These are phyloP conservation scores for Polymixis lichenea DNA, from an alignment of 2,888 invertebrate genomes.

Conservation along the genomic window DNA sequence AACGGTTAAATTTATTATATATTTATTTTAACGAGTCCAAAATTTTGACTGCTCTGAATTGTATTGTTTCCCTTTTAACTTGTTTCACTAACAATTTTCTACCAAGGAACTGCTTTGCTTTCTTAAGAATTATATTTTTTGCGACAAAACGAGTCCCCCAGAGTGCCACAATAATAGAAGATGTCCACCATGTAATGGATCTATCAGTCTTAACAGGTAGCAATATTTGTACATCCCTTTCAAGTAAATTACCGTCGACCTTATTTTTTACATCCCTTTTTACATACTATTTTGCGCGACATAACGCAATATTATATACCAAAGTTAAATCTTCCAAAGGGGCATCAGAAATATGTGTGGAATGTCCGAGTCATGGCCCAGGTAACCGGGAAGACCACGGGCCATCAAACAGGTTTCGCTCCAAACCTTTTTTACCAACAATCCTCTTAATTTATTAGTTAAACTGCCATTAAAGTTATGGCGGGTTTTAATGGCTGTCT, in stretches of 20 bases:
- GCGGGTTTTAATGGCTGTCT: constrained; percentile 59
- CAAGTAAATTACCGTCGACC: constrained; percentile 30
- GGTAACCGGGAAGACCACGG: constrained; percentile 68
- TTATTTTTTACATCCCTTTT: constrained; percentile 45
- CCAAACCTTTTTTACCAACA: constrained; percentile 56
- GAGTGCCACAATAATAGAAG: constrained; percentile 14
- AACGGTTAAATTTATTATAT: not conserved
- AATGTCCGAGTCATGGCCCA: constrained; percentile 71
- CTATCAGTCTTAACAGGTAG: constrained; percentile 53
- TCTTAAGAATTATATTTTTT: constrained; percentile 20
- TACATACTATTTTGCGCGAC: constrained; percentile 47
- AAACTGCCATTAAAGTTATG: constrained; percentile 62
- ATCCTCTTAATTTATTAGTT: constrained; percentile 60
- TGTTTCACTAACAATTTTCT: not conserved
- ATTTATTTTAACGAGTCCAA: not conserved
- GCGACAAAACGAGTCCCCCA: constrained; percentile 14
- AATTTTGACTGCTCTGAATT: not conserved
- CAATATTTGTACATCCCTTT: constrained; percentile 47
- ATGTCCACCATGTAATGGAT: constrained; percentile 33
- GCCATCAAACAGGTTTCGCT: constrained; percentile 63
- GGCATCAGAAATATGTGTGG: constrained; percentile 68
- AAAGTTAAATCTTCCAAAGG: constrained; percentile 50
- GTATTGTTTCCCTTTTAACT: constrained; percentile 1
- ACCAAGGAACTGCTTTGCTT: constrained; percentile 10
- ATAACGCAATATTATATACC: constrained; percentile 43